Base-by-base conservation (phyloP, 2,888 invertebrate species). In the Celastrina argiolus region DNA sequence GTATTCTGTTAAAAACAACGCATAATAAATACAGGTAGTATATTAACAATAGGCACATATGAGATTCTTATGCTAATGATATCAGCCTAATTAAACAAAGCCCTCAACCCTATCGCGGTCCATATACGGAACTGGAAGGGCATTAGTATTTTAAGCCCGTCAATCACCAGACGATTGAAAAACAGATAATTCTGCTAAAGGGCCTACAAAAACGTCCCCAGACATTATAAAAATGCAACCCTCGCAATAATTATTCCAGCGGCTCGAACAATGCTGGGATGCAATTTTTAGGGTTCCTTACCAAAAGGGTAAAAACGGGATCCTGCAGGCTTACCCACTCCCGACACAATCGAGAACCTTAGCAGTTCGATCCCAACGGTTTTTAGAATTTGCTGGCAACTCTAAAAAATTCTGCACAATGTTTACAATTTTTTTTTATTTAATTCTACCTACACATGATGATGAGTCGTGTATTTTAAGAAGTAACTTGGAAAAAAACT, bases 211-310 rank as follows among this genome's bases (percentile, higher is more conserved):
- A 51, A 51, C 8, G 22, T 12, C 12, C 51, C 22, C 51, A 51
- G 51, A 51, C 51, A 12, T 61, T 61, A 61, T 61, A 63, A 56
- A 63, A 56, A 51, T 34, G 51, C 31, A 63, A 26, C 45, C 16
- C 51, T 34, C 26, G 45, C 41, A 31, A 58, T 67, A 36, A 56
- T 39, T 42, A 65, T 65, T 65, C 58, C 31, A 68, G 69, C 65
- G 66, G 41, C 31, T 4, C 36, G 34, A 68, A 66, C 45, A 66
- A 70, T 67, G 67, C 39, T 69, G 56, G 65, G 66, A 68, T 64
- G 58, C 58, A 65, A 68, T 66, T 67, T 56, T 69, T 69, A 70
- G n/a, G n/a, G n/a, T n/a, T n/a, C n/a, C n/a, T n/a, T n/a, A n/a
- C n/a, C n/a, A n/a, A n/a, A n/a, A n/a, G n/a, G n/a, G n/a, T n/a